These are phyloP conservation scores for Orycteropus afer DNA, from an alignment of 2,113 vertebrate genomes.

Conservation along the genomic window DNA sequence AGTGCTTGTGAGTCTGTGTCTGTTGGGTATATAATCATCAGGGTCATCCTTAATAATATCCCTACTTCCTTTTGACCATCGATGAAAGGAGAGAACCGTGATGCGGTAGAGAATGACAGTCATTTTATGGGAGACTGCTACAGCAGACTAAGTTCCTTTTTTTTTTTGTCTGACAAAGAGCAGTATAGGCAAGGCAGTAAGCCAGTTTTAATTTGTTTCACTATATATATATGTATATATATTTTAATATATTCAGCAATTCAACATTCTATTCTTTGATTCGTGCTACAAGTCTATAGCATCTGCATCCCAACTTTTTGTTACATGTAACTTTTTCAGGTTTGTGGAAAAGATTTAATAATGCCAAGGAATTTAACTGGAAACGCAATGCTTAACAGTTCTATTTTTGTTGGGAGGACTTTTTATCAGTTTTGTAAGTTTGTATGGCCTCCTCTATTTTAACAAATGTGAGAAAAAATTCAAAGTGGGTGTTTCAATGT, in stretches of 20 bases:
- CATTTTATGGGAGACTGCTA: neutral
- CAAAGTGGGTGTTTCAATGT: slow-evolving; percentile 31
- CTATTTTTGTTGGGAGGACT: slow-evolving; percentile 47
- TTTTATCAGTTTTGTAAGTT: slow-evolving; percentile 60
- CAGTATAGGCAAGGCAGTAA: neutral
- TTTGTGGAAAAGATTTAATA: slow-evolving; percentile 22
- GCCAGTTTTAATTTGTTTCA: neutral
- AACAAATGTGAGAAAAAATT: slow-evolving; percentile 52
- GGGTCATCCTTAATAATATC: neutral
- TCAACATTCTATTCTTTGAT: slow-evolving; percentile 27
- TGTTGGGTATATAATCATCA: neutral
- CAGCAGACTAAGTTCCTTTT: neutral
- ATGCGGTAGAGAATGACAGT: neutral
- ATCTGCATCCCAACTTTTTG: neutral
- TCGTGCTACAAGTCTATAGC: neutral
- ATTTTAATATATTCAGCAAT: neutral
- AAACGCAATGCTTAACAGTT: slow-evolving; percentile 46
- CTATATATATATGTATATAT: neutral
- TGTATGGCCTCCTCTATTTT: slow-evolving; percentile 63
- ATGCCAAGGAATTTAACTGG: slow-evolving; percentile 45
- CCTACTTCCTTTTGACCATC: neutral
- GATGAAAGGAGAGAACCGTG: neutral
- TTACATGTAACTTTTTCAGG: slow-evolving; percentile 34
- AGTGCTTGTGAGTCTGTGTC: neutral
- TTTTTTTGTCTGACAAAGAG: neutral